Evolutionary conservation across 2,888 invertebrate species (phyloP).

Genomic region (Acanthosepion lycidas): DNA sequence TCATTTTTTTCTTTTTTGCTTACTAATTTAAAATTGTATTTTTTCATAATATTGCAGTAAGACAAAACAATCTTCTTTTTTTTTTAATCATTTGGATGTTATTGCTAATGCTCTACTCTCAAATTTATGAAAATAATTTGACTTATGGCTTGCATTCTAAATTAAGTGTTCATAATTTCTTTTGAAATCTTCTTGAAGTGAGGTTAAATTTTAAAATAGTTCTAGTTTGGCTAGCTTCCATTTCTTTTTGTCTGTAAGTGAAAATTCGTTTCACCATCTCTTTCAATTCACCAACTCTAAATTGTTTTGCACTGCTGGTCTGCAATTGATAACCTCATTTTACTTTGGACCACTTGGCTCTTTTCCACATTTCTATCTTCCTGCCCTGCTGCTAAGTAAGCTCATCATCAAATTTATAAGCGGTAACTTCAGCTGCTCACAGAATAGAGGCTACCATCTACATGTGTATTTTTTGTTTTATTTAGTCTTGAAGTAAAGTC

Average conservation of each 20-base stretch:
- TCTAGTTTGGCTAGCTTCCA: not conserved
- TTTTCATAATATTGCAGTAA: not conserved
- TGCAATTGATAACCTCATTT: slow-evolving; percentile 24
- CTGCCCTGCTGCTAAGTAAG: not conserved
- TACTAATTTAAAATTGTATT: too few species aligned
- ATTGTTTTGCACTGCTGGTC: not conserved
- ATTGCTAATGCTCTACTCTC: not conserved
- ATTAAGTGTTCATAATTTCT: not conserved
- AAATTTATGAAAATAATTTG: not conserved
- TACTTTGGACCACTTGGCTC: not conserved
- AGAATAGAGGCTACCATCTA: not conserved
- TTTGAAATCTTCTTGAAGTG: not conserved
- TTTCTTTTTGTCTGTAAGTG: not conserved
- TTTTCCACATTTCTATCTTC: not conserved
- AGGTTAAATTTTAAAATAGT: not conserved
- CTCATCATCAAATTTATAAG: not conserved
- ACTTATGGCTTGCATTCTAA: not conserved
- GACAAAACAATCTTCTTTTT: not conserved
- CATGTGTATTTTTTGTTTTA: not conserved
- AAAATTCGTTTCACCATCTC: not conserved
- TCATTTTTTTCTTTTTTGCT: too few species aligned
- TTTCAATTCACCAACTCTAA: not conserved
- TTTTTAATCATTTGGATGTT: too few species aligned
- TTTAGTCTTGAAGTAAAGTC: not conserved
- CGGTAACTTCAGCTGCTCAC: not conserved